Base-by-base conservation (phyloP, 2,113 vertebrate species). In the Stigmatopora argus region DNA sequence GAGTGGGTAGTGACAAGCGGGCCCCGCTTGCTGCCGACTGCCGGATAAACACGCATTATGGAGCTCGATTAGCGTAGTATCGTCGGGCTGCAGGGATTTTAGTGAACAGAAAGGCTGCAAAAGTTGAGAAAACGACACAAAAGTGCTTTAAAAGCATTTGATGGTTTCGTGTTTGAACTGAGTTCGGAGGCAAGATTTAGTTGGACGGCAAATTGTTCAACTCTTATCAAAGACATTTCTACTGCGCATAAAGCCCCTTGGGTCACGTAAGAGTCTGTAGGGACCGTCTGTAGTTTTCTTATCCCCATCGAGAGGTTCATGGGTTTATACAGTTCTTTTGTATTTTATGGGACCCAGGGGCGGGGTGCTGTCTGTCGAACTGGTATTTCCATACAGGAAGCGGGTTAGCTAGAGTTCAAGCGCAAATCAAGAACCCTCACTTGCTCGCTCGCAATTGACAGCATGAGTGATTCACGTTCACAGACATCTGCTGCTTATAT, bases 341-440 rank as follows among this genome's bases (percentile, higher is more conserved):
- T 82, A 65, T 85, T 90, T 90, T 86, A 89, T 86, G 70, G 72
- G 66, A 73, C 81, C 66, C 47, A 14, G 34, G 38, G 18, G 87
- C 84, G 81, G 71, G 76, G 73, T 66, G 74, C 72, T 66, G 78
- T 81, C 82, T 81, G 74, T 65, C 31, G 70, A 65, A 64, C 70
- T 65, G 48, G 72, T 72, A 77, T 88, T 87, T 78, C 65, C 81
- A 84, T 82, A 81, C 64, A 75, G 70, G 76, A 63, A 78, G 71
- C 74, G 69, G 81, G 87, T 87, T 75, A 88, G 72, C 65, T 31
- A 83, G 81, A 87, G 88, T 89, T 90, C 87, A 90, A 75, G 63
- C 66, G 72, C 84, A 87, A 89, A 85, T 89, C 83, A 85, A 84
- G 81, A 67, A 70, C 65, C 71, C 72, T 63, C 64, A 44, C 56